Percentiles rank a stretch among this genome's conserved stretches.
Conservation (phyloP, 2,888 invertebrate species). For the Mythimna vitellina region DNA sequence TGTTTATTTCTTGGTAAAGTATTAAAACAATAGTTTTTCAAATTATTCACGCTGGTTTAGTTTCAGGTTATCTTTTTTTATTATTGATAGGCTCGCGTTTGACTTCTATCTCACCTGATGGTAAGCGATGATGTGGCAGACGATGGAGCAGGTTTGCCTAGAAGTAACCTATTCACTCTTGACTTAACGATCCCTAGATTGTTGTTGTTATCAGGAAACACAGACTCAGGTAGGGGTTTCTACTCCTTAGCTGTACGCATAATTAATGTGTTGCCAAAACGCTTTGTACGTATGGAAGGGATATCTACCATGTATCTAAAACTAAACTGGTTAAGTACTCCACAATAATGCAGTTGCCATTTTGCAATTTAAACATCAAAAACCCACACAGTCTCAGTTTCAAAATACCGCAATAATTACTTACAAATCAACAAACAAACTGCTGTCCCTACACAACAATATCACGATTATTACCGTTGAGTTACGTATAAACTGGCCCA, state of each 20-base stretch:
- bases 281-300: no score
- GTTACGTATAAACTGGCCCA: conserved; percentile 88
- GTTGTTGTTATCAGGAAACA: no score
- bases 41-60: neutral
- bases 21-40: neutral
- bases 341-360: neutral
- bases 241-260: no score
- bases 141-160: no score
- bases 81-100: neutral
- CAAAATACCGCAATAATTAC: conserved; percentile 31
- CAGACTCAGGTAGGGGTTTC: no score
- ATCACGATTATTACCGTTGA: conserved; percentile 89
- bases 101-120: no score
- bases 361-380: neutral
- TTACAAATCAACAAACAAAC: conserved; percentile 31
- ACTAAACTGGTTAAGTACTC: neutral
- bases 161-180: no score
- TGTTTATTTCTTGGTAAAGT: neutral
- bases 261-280: no score
- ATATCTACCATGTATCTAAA: neutral
- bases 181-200: no score
- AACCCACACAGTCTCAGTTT: conserved; percentile 15
- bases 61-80: neutral
- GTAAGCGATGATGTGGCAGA: no score
- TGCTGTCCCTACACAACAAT: conserved; percentile 83